Conservation (phyloP, 2,797 vertebrate genomes). For the Sylvia borin region DNA sequence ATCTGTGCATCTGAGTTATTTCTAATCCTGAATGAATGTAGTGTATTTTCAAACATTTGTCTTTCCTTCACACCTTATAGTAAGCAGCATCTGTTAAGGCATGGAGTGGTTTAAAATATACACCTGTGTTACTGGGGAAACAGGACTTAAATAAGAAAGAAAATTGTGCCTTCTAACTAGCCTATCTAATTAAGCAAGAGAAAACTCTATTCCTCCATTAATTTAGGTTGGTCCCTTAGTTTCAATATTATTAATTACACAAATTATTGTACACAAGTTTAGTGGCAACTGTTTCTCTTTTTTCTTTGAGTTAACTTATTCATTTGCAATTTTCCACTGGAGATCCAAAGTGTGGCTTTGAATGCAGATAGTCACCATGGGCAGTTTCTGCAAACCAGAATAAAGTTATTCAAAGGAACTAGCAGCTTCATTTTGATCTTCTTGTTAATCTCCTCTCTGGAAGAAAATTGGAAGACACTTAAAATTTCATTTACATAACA, state of each 20-base stretch:
- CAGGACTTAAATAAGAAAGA: slow-evolving; percentile 31
- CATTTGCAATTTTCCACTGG: neutral
- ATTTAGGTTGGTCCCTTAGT: slow-evolving; percentile 60
- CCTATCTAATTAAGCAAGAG: slow-evolving; percentile 47
- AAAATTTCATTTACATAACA: slow-evolving; percentile 26
- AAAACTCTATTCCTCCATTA: slow-evolving; percentile 34
- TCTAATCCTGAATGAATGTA: neutral
- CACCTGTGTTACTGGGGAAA: neutral
- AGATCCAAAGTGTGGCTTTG: neutral
- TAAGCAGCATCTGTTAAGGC: neutral
- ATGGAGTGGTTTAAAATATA: neutral
- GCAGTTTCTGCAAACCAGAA: neutral
- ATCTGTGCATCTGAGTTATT: neutral
- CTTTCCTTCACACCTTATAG: neutral
- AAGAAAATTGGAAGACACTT: slow-evolving; percentile 26
- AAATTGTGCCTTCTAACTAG: slow-evolving; percentile 40
- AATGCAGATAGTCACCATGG: neutral
- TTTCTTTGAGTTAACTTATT: slow-evolving; percentile 61
- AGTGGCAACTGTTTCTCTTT: slow-evolving; percentile 5
- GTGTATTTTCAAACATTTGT: neutral
- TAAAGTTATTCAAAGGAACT: slow-evolving; percentile 8
- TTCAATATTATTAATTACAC: slow-evolving; percentile 72
- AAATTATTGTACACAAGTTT: slow-evolving; percentile 31
- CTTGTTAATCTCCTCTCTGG: neutral
- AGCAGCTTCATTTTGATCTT: neutral